Evolutionary conservation across 2,888 invertebrate species (phyloP).

Genomic region (Willowsia nigromaculata): DNA sequence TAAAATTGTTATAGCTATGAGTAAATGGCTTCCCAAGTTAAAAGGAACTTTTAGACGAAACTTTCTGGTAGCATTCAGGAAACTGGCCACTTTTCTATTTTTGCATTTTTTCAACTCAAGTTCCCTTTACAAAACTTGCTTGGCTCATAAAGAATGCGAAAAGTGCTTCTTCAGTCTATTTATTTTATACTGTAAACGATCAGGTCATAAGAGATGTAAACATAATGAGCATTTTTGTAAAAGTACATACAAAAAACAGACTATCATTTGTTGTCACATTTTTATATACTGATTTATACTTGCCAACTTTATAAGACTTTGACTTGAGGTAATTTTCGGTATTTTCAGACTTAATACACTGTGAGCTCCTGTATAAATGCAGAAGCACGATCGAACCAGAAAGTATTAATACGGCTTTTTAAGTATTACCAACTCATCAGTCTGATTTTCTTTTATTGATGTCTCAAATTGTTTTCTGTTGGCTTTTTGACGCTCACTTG

Average conservation of each 20-base stretch:
- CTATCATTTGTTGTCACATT: background rate
- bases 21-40: no score
- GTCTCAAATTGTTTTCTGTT: background rate
- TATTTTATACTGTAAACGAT: background rate
- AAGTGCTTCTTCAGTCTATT: background rate
- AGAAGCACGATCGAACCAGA: slow-evolving; percentile 36
- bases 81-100: no score
- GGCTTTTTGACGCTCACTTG: no score
- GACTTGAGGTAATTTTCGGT: background rate
- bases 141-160: no score
- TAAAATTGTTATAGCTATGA: no score
- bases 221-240: background rate
- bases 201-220: background rate
- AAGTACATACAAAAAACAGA: background rate
- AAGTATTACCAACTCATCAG: background rate
- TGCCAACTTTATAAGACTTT: background rate
- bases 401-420: slow-evolving; percentile 33
- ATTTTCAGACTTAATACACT: background rate
- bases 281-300: background rate
- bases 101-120: no score
- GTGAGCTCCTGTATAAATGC: slow-evolving; percentile 9
- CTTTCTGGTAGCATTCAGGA: no score
- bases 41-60: no score
- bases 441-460: background rate
- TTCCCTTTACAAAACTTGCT: no score